Conservation (phyloP, 2,888 invertebrate species). For the Trichacis sp. region DNA sequence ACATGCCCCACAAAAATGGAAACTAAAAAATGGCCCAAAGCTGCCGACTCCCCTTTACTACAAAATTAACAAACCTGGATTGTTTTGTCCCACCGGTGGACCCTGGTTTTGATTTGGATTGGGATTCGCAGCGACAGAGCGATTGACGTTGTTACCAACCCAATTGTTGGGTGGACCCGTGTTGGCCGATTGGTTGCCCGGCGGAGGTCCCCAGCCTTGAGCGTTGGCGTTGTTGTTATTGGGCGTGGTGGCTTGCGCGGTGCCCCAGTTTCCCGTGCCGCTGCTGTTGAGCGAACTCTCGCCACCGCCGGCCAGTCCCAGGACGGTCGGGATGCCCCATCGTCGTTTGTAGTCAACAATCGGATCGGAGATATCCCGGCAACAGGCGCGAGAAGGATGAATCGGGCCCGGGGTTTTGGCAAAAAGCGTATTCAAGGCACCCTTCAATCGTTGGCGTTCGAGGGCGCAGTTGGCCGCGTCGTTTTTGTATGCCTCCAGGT, state of each 20-base stretch:
- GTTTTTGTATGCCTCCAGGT: conserved; percentile 46
- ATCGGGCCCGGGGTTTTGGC: conserved; percentile 19
- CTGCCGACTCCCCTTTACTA: no score
- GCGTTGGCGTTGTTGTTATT: conserved; percentile 72
- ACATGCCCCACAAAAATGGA: no score
- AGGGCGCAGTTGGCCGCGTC: conserved; percentile 44
- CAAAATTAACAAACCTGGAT: conserved; percentile 50
- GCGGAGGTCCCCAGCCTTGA: conserved; percentile 71
- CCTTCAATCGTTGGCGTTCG: conserved; percentile 53
- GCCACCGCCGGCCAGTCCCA: conserved; percentile 82
- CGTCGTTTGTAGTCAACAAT: conserved; percentile 58
- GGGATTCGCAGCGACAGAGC: conserved; percentile 58
- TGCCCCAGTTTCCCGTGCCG: conserved; percentile 81
- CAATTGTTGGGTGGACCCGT: conserved; percentile 59
- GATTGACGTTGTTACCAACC: conserved; percentile 60
- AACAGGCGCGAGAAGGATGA: neutral
- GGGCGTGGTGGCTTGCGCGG: conserved; percentile 78
- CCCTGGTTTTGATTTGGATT: conserved; percentile 60
- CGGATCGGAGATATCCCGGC: conserved; percentile 39
- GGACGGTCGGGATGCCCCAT: conserved; percentile 75
- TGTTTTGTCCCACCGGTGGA: conserved; percentile 57
- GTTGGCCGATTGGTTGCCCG: conserved; percentile 59
- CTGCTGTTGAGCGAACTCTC: conserved; percentile 83
- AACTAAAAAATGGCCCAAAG: no score
- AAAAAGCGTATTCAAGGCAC: conserved; percentile 51